Evolutionary conservation across 2,888 invertebrate species (phyloP).

Genomic region (Melanophora roralis): DNA sequence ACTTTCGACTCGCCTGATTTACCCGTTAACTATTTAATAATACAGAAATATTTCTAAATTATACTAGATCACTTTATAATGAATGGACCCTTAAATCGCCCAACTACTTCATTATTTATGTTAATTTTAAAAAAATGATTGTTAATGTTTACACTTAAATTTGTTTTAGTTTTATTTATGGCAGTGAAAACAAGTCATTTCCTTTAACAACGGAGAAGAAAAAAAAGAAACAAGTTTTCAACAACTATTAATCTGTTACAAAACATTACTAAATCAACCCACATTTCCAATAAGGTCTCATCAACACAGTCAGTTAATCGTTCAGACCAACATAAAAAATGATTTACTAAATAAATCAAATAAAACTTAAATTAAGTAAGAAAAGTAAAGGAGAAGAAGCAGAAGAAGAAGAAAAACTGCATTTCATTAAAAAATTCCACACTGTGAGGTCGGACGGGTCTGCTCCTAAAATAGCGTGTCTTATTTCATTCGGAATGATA

Average conservation of each 20-base stretch:
- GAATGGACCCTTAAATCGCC: constrained; percentile 1
- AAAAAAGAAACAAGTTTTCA: constrained; percentile 16
- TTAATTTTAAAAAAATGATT: constrained; percentile 29
- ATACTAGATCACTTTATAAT: not conserved
- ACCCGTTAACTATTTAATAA: not conserved
- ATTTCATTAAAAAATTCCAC: constrained; percentile 44
- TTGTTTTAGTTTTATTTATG: not conserved
- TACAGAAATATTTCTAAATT: not conserved
- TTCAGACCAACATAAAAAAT: constrained; percentile 3
- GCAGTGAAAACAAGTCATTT: constrained; percentile 27
- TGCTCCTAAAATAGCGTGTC: not conserved
- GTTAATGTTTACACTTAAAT: constrained; percentile 47
- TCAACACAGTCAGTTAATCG: not conserved
- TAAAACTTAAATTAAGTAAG: not conserved
- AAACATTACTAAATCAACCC: constrained; percentile 14
- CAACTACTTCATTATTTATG: constrained; percentile 47
- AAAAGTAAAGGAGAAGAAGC: not conserved
- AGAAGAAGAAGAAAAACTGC: not conserved
- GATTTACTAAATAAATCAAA: constrained; percentile 18
- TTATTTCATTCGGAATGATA: constrained; percentile 9
- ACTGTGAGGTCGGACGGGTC: constrained; percentile 38
- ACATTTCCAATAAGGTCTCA: constrained; percentile 17
- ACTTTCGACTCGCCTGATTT: not conserved
- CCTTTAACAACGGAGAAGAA: not conserved
- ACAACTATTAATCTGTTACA: constrained; percentile 36